These are phyloP conservation scores for Sylvia atricapilla DNA, from an alignment of 2,113 vertebrate species.

Conservation along the genomic window DNA sequence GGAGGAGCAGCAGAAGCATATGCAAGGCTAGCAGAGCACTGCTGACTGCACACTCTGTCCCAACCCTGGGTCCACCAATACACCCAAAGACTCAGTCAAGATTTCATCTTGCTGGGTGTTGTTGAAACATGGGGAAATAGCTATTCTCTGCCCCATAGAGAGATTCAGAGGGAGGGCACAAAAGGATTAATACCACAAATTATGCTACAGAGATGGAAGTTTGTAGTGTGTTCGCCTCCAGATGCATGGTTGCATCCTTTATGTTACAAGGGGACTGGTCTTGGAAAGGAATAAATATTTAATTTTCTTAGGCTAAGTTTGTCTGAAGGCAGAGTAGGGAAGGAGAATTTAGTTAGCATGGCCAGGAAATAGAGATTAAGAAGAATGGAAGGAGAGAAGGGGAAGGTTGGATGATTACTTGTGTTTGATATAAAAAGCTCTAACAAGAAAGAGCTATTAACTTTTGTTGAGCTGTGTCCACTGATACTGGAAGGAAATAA, in stretches of 20 bases:
- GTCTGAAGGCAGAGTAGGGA: neutral
- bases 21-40: neutral
- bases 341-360: neutral
- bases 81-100: neutral
- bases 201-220: neutral
- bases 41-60: rapidly evolving
- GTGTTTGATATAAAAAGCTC: neutral
- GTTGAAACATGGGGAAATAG: neutral
- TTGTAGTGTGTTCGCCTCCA: neutral
- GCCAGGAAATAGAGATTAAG: neutral
- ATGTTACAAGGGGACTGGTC: neutral
- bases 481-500: conserved; percentile 2
- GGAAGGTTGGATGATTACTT: neutral
- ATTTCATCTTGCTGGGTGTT: neutral
- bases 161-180: neutral
- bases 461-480: conserved; percentile 26
- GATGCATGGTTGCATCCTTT: neutral
- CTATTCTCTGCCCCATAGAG: neutral
- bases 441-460: neutral
- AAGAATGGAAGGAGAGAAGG: neutral
- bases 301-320: neutral
- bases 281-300: conserved; percentile 48
- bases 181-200: neutral
- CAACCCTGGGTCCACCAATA: neutral
- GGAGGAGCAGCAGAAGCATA: neutral